Conservation (phyloP, 2,797 vertebrate species). For the Acomys russatus region DNA sequence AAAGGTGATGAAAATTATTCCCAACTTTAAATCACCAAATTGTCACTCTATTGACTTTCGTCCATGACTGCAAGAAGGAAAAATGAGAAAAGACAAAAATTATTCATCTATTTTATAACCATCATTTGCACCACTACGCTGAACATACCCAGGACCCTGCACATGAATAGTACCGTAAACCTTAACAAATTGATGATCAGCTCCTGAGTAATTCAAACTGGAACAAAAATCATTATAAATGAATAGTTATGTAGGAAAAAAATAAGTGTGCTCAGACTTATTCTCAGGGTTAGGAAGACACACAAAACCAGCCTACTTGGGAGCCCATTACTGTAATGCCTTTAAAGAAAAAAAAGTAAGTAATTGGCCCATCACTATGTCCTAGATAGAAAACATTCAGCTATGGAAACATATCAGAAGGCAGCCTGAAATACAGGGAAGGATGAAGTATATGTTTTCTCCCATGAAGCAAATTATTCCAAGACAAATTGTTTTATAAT, state of each 20-base stretch:
- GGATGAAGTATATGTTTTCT: background rate
- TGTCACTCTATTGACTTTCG: background rate
- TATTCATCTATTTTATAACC: background rate
- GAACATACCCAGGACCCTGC: background rate
- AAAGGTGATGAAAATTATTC: conserved; percentile 59
- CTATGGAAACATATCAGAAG: conserved; percentile 22
- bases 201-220: background rate
- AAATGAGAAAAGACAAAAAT: background rate
- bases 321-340: background rate
- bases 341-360: background rate
- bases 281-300: background rate
- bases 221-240: background rate
- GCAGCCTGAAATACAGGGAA: conserved; percentile 10
- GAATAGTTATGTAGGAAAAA: background rate
- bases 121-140: background rate
- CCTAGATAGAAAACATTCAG: conserved; percentile 4
- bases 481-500: conserved; percentile 69
- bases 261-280: background rate
- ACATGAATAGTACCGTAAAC: background rate
- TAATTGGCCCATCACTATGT: background rate
- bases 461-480: conserved; percentile 62
- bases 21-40: conserved; percentile 47
- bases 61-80: conserved; percentile 41
- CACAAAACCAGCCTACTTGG: background rate
- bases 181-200: background rate